Conservation (phyloP, 2,888 invertebrate species). For the Plebejus argus region DNA sequence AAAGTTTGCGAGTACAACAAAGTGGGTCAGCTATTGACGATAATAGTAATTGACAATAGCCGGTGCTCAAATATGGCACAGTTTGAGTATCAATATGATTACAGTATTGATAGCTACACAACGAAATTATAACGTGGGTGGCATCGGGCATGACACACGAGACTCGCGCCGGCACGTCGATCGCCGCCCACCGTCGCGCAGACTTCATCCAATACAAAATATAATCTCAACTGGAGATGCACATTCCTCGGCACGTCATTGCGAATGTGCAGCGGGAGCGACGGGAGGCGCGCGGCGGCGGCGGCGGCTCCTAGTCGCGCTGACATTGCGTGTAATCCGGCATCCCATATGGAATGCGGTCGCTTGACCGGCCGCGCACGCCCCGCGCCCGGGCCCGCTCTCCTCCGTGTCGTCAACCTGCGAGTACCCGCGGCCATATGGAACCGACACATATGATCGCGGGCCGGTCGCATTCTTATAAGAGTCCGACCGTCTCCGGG, state of each 20-base stretch:
- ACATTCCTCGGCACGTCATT: constrained; percentile 45
- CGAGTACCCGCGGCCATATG: constrained; percentile 71
- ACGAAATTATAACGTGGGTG: constrained; percentile 39
- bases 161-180: constrained; percentile 56
- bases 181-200: constrained; percentile 46
- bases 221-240: constrained; percentile 41
- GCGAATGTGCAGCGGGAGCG: constrained; percentile 47
- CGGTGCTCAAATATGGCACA: constrained; percentile 24
- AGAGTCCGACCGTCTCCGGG: constrained; percentile 54
- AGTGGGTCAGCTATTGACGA: too few relatives aligned
- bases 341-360: constrained; percentile 79
- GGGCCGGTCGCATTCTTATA: constrained; percentile 54
- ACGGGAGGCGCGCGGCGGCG: constrained; percentile 50
- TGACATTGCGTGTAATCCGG: constrained; percentile 79
- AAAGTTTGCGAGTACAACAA: background rate
- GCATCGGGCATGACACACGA: constrained; percentile 40
- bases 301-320: constrained; percentile 63
- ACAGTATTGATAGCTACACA: constrained; percentile 31
- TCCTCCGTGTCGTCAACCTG: constrained; percentile 63
- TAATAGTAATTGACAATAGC: constrained; percentile 1
- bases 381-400: constrained; percentile 58
- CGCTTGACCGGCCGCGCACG: constrained; percentile 64
- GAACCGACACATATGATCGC: constrained; percentile 54
- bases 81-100: background rate
- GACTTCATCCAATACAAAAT: constrained; percentile 42